phyloP scores from a whole-genome alignment of 2,888 invertebrate genomes.

The Pterobdella sp. region DNA sequence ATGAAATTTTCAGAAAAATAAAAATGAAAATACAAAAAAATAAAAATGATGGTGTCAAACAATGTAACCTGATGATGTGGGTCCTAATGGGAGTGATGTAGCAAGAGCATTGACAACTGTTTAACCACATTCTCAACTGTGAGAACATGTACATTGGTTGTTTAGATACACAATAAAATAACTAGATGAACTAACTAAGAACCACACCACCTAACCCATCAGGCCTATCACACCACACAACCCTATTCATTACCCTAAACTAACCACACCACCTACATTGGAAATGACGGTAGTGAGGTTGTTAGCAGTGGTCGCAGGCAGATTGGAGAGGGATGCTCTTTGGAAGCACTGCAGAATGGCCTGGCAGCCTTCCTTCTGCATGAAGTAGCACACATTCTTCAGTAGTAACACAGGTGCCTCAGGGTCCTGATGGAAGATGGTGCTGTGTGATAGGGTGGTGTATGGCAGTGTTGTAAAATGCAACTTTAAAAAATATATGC shows the following conservation, averaged over 20 bases:
- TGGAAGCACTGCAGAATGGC: constrained; percentile 81
- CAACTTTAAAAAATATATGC: not conserved
- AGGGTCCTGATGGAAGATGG: too few species aligned
- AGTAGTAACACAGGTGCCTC: constrained; percentile 80
- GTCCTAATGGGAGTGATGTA: constrained; percentile 77
- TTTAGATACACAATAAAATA: not conserved
- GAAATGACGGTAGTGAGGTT: constrained; percentile 82
- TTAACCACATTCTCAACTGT: constrained; percentile 77
- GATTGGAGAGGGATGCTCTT: constrained; percentile 61
- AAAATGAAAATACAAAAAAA: too few species aligned
- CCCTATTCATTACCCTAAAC: too few species aligned
- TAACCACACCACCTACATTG: constrained; percentile 56
- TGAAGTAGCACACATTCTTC: constrained; percentile 84
- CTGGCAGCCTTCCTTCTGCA: constrained; percentile 78
- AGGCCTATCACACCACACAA: too few species aligned
- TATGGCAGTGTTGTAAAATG: not conserved
- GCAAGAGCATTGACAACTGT: constrained; percentile 79
- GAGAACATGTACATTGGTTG: constrained; percentile 29
- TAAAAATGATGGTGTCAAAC: too few species aligned
- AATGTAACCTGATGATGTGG: constrained; percentile 65
- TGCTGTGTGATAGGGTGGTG: constrained; percentile 26
- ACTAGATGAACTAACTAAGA: not conserved
- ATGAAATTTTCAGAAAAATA: too few species aligned
- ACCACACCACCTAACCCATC: too few species aligned
- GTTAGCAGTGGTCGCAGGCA: constrained; percentile 82